Conservation (phyloP, 2,888 invertebrate genomes). For the Callosobruchus maculatus region DNA sequence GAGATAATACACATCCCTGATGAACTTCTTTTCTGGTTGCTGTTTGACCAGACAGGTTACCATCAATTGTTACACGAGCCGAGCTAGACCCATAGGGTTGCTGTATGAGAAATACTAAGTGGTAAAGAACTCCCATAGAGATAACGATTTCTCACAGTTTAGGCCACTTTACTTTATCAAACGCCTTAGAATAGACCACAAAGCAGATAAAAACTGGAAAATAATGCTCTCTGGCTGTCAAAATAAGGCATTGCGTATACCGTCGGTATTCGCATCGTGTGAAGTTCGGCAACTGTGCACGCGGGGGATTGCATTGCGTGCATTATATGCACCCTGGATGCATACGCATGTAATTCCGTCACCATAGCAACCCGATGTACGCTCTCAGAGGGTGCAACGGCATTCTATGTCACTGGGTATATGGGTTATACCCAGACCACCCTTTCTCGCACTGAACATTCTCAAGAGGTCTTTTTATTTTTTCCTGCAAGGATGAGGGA, state of each 20-base stretch:
- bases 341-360: conserved; percentile 34
- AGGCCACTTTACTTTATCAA: too few relatives aligned
- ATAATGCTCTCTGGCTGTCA: too few relatives aligned
- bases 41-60: too few relatives aligned
- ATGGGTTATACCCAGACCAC: conserved; percentile 32
- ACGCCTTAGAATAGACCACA: too few relatives aligned
- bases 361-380: conserved; percentile 30
- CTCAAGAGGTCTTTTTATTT: conserved; percentile 13
- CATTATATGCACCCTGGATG: conserved; percentile 25
- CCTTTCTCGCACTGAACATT: conserved; percentile 16
- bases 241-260: not conserved
- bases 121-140: too few relatives aligned
- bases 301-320: conserved; percentile 13
- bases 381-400: conserved; percentile 24
- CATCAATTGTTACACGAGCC: too few relatives aligned
- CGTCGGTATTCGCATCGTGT: not conserved
- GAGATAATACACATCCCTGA: too few relatives aligned
- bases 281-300: not conserved
- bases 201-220: too few relatives aligned
- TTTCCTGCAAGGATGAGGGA: not conserved
- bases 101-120: too few relatives aligned
- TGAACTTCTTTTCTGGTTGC: too few relatives aligned
- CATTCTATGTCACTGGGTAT: conserved; percentile 45
- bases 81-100: too few relatives aligned
- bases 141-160: too few relatives aligned